Base-by-base conservation (phyloP, 2,113 vertebrate species). In the Syngnathus typhle region DNA sequence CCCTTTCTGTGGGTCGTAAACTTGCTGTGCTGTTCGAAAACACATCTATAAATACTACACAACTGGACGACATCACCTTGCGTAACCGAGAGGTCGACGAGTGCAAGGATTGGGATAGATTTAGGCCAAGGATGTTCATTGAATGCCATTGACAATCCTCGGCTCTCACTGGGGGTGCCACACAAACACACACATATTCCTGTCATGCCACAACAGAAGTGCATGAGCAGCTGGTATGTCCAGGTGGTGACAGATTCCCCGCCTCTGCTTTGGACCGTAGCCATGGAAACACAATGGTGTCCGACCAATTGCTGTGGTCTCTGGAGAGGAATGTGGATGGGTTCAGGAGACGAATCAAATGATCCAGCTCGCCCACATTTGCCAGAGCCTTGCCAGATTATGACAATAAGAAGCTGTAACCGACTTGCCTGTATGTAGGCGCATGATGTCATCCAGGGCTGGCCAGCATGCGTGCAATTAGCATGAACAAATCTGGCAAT, bases 211-310 rank as follows among this genome's bases (percentile, higher is more conserved):
- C 49, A 73, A 68, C 78, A 78, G 73, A 69, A 71, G 69, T 60
- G 72, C 64, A 60, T 38, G 70, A 88, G 82, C 88, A 90, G 84
- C 87, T 88, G 84, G 79, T 85, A 69, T 19, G 37, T 77, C 85
- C 87, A 90, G 83, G 89, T 88, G 87, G 80, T 72, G 87, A 85
- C 84, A 86, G 83, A 89, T 86, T 84, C 83, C 82, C 78, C 67
- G 67, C 84, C 86, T 87, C 82, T 66, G 74, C 65, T 81, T 87
- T 87, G 88, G 84, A 82, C 70, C 44, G 81, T 85, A 66, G 82
- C 89, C 86, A 82, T 69, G 19, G 83, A 51, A 78, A 89, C 88
- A 87, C 76, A 80, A 76, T 69, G 62, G 79, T 74, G 64, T 55
- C 60, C 55, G 64, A 78, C 82, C 80, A 80, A 78, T 72, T 43